Base-by-base conservation (phyloP, 2,113 vertebrate genomes). In the Nesogale talazaci region DNA sequence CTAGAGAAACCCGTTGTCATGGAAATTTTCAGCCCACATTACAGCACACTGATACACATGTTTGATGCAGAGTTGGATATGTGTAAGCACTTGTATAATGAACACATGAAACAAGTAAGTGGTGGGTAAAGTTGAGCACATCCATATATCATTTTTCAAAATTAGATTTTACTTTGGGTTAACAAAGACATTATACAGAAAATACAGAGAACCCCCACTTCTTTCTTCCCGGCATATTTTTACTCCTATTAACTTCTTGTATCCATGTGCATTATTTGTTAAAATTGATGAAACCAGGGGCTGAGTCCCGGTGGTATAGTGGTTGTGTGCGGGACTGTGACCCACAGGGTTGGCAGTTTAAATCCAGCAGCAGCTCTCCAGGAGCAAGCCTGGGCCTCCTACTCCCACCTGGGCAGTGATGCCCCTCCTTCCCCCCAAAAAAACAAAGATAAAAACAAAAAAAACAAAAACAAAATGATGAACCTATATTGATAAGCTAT, bases 11-110 rank as follows among this genome's bases (percentile, higher is more conserved):
- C 91, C 81, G 94, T 98, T 80, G 97, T 99, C 89, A 94, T 97
- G 97, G 97, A 98, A 95, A 97, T 98, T 93, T 98, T 99, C 95
- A 97, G 93, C 88, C 97, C 97, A 63, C 98, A 98, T 97, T 98
- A 98, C 56, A 92, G 86, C 65, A 96, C 97, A 59, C 95, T 99
- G 52, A 96, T 98, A 81, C 97, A 98, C 36, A 98, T 98, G 94
- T 98, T 99, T 91, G 94, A 69, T 92, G 93, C 97, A 46, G 98
- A 99, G 83, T 80, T 99, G 94, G 96, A 98, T 87, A 95, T 93
- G 82, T 99, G 98, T 97, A 98, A 98, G 97, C 1, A 29, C 10
- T 93, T 98, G 27, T 96, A 96, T 84, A 95, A 98, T 93, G 97
- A 97, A 36, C 98, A 98, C 29, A 14, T 97, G 72, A 95, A 94